These are phyloP conservation scores for Scaptomyza reducta DNA, from an alignment of 2,888 invertebrate species.

Conservation along the genomic window DNA sequence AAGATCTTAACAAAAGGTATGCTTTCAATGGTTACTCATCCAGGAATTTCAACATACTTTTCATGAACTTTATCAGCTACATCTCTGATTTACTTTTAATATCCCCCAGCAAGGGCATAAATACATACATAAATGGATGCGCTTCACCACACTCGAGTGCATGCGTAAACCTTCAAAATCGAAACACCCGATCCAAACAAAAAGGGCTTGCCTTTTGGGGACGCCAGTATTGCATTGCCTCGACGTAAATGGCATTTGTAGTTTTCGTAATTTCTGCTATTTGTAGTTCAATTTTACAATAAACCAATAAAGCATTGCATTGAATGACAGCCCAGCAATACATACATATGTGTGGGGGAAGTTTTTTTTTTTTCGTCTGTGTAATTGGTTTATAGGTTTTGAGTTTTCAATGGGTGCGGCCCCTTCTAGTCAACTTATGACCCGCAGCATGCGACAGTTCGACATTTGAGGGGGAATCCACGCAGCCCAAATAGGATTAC, in stretches of 20 bases:
- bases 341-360: constrained; percentile 29
- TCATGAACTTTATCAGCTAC: not conserved
- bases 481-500: constrained; percentile 66
- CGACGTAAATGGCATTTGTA: constrained; percentile 62
- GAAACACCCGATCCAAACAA: constrained; percentile 17
- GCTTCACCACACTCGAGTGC: constrained; percentile 69
- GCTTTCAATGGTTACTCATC: too few species aligned
- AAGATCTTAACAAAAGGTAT: too few species aligned
- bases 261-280: constrained; percentile 43
- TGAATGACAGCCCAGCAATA: constrained; percentile 26
- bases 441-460: constrained; percentile 45
- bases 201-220: constrained; percentile 67
- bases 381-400: constrained; percentile 73
- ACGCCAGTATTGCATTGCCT: constrained; percentile 45
- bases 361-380: constrained; percentile 43
- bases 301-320: constrained; percentile 60
- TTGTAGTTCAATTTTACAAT: constrained; percentile 66
- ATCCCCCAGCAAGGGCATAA: constrained; percentile 27
- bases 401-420: constrained; percentile 52
- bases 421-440: constrained; percentile 47
- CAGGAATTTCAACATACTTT: not conserved
- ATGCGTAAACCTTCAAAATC: constrained; percentile 65
- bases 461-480: constrained; percentile 44
- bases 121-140: constrained; percentile 31
- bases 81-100: constrained; percentile 9